phyloP scores from a whole-genome alignment of 1,140 invertebrate species.

The Temnothorax longispinosus region DNA sequence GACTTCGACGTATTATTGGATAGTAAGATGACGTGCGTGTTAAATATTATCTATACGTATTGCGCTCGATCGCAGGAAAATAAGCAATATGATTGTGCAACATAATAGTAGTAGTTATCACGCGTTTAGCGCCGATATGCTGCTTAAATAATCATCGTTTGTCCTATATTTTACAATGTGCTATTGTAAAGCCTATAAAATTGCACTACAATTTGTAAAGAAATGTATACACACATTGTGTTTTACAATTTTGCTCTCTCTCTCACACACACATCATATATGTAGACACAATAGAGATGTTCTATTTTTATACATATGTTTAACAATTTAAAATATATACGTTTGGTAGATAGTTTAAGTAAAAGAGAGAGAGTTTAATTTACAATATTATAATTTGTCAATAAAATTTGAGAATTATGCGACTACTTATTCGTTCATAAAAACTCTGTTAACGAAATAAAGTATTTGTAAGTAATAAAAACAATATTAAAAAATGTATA shows the following conservation, averaged over 20 bases:
- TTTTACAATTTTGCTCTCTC: too few species aligned
- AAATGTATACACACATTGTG: not conserved
- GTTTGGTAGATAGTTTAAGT: not conserved
- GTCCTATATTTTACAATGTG: not conserved
- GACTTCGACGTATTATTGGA: slow-evolving; percentile 24
- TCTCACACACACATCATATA: too few species aligned
- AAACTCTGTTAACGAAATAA: not conserved
- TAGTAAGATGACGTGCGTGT: slow-evolving; percentile 2
- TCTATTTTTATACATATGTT: too few species aligned
- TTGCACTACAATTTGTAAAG: not conserved
- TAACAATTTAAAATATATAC: too few species aligned
- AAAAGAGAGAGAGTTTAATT: too few species aligned
- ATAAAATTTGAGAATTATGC: not conserved
- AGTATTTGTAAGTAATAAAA: not conserved
- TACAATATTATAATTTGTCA: not conserved
- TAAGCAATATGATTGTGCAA: not conserved
- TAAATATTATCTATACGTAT: slow-evolving; percentile 37
- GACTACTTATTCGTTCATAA: not conserved
- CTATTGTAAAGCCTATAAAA: not conserved
- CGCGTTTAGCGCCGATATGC: not conserved
- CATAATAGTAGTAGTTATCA: slow-evolving; percentile 21
- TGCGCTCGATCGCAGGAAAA: slow-evolving; percentile 24
- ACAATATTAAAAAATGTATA: not conserved
- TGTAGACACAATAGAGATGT: too few species aligned
- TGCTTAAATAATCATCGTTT: not conserved